phyloP scores from a whole-genome alignment of 2,113 vertebrate genomes.

The Maccullochella peelii region DNA sequence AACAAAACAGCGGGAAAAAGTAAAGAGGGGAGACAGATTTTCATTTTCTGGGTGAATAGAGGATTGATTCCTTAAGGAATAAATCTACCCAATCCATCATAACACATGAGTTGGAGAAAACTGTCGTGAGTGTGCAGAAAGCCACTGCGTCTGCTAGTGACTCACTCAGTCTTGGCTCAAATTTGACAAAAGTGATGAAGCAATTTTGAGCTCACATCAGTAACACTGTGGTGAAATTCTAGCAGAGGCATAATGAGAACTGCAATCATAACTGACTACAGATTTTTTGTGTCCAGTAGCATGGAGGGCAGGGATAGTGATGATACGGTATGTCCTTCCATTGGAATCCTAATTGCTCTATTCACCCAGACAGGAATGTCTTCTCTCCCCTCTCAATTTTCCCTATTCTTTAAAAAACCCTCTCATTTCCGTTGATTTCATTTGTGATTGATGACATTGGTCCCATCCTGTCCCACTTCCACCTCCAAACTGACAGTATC shows the following conservation, averaged over 20 bases:
- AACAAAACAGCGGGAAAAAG: conserved; percentile 43
- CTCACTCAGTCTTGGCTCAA: conserved; percentile 18
- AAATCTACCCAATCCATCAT: conserved; percentile 44
- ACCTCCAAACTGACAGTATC: conserved; percentile 53
- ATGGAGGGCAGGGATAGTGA: background rate
- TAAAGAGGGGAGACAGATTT: conserved; percentile 59
- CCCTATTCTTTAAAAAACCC: conserved; percentile 78
- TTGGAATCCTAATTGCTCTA: conserved; percentile 39
- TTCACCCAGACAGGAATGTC: conserved; percentile 53
- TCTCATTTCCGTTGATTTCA: conserved; percentile 68
- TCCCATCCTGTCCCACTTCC: conserved; percentile 46
- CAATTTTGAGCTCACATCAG: conserved; percentile 16
- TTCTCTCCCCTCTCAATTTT: conserved; percentile 60
- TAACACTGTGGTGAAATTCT: conserved; percentile 7
- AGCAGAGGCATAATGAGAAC: conserved; percentile 21
- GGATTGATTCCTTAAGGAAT: conserved; percentile 26
- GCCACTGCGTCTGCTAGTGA: background rate
- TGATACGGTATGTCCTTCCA: background rate
- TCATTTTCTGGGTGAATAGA: conserved; percentile 68
- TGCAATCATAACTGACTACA: conserved; percentile 13
- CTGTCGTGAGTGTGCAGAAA: background rate
- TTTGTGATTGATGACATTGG: conserved; percentile 58
- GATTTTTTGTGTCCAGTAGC: background rate
- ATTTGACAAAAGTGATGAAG: conserved; percentile 38
- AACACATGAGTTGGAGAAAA: conserved; percentile 19